Percentiles rank a stretch among this genome's conserved stretches.
Evolutionary conservation across 2,888 invertebrate species (phyloP).

Genomic region (Strigamia crassipes): DNA sequence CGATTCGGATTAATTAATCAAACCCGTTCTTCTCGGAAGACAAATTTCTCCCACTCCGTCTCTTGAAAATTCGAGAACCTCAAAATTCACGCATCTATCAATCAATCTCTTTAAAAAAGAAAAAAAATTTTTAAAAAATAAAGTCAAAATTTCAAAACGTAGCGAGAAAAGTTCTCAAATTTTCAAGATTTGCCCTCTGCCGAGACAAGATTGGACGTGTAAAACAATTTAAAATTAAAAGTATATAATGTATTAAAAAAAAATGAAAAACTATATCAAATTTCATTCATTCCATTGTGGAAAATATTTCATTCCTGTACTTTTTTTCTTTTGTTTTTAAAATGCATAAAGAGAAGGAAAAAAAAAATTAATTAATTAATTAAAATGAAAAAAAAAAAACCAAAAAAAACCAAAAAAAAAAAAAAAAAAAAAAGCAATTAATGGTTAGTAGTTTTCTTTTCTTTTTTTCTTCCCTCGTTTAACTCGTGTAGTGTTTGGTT

Average conservation of each 20-base stretch:
- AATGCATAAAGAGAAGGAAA: background rate
- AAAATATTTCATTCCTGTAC: constrained; percentile 49
- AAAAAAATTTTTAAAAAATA: too few relatives aligned
- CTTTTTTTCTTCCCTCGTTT: background rate
- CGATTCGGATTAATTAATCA: constrained; percentile 16
- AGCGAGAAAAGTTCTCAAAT: background rate
- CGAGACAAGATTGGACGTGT: constrained; percentile 44
- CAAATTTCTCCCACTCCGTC: background rate
- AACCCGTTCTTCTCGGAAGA: constrained; percentile 37
- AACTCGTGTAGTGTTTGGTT: constrained; percentile 12
- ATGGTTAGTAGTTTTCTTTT: too few relatives aligned
- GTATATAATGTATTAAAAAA: background rate
- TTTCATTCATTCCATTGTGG: constrained; percentile 44
- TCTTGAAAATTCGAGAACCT: constrained; percentile 13
- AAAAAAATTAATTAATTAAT: background rate
- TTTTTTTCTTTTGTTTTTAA: constrained; percentile 34
- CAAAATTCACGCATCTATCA: background rate
- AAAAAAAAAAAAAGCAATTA: background rate
- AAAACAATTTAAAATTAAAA: constrained; percentile 25
- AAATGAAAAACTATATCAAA: constrained; percentile 24
- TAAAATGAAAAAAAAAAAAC: background rate
- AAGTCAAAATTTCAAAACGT: background rate
- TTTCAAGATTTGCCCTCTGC: constrained; percentile 44
- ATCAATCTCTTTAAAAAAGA: too few relatives aligned
- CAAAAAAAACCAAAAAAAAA: background rate